A percentile compares a stretch with the other conserved stretches of the same genome.
Evolutionary conservation across 2,888 invertebrate genomes (phyloP).

Genomic region (Thecocarcelia acutangulata): DNA sequence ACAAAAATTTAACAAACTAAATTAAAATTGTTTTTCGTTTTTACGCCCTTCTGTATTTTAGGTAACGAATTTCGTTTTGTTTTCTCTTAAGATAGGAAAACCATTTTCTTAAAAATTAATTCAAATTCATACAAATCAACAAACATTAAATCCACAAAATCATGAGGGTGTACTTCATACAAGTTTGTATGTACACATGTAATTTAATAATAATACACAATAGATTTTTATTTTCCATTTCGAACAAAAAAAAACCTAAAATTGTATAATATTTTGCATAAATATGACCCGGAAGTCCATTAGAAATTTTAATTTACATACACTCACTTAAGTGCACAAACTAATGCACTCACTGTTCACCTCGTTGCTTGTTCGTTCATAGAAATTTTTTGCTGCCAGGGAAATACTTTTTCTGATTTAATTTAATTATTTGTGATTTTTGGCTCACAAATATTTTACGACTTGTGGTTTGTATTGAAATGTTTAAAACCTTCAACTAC

Average conservation of each 20-base stretch:
- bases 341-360: no score
- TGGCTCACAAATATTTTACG: slow-evolving; percentile 6
- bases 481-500: slow-evolving; percentile 32
- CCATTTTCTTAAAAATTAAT: no score
- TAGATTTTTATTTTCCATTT: slow-evolving; percentile 23
- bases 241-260: not conserved
- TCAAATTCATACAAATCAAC: slow-evolving; percentile 2
- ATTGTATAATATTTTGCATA: slow-evolving; percentile 48
- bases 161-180: slow-evolving; percentile 50
- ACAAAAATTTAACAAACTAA: no score
- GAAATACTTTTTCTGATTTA: slow-evolving; percentile 18
- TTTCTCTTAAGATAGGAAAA: no score
- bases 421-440: slow-evolving; percentile 8
- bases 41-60: no score
- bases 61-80: no score
- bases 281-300: slow-evolving; percentile 60
- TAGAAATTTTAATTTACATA: slow-evolving; percentile 50
- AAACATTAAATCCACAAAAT: slow-evolving; percentile 16
- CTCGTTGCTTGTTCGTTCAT: not conserved
- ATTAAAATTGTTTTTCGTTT: no score
- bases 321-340: not conserved
- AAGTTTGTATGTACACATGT: no score
- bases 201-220: slow-evolving; percentile 42
- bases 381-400: not conserved
- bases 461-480: slow-evolving; percentile 13